phyloP scores from a whole-genome alignment of 2,888 invertebrate genomes.

The Halictus quadricinctus region DNA sequence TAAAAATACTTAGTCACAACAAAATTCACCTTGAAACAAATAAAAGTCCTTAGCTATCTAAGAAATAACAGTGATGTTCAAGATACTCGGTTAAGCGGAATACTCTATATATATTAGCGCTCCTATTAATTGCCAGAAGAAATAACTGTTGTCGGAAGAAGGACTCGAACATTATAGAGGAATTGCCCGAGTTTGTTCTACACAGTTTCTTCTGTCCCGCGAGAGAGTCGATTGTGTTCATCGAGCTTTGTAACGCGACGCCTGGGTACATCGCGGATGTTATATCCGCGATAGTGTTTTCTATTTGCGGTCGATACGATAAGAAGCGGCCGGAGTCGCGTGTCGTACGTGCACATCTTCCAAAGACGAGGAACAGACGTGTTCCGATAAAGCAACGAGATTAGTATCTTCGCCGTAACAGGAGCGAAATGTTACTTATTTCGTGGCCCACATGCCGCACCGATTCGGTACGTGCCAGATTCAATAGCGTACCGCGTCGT shows the following conservation, averaged over 20 bases:
- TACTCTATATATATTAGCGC: background rate
- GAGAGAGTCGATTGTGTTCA: background rate
- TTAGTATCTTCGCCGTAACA: constrained; percentile 57
- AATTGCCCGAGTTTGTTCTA: background rate
- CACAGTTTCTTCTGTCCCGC: background rate
- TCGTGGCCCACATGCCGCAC: constrained; percentile 42
- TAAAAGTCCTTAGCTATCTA: too few species aligned
- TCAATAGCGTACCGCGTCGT: constrained; percentile 50
- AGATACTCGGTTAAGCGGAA: background rate
- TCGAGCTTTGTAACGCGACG: background rate
- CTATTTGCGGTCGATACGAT: constrained; percentile 40
- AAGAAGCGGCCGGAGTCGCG: constrained; percentile 24
- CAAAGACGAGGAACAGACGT: constrained; percentile 49
- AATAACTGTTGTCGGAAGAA: background rate
- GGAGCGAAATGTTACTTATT: constrained; percentile 64
- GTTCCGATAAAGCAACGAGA: constrained; percentile 57
- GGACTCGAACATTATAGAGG: background rate
- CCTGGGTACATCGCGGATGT: constrained; percentile 11
- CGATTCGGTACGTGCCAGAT: constrained; percentile 38
- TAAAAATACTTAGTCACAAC: too few species aligned
- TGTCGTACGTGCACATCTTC: constrained; percentile 39
- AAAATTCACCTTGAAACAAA: too few species aligned
- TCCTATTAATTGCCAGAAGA: background rate
- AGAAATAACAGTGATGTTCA: background rate
- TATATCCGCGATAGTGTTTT: constrained; percentile 35